Evolutionary conservation across 1,140 invertebrate species (phyloP).

Genomic region (Drosophila seguyi): DNA sequence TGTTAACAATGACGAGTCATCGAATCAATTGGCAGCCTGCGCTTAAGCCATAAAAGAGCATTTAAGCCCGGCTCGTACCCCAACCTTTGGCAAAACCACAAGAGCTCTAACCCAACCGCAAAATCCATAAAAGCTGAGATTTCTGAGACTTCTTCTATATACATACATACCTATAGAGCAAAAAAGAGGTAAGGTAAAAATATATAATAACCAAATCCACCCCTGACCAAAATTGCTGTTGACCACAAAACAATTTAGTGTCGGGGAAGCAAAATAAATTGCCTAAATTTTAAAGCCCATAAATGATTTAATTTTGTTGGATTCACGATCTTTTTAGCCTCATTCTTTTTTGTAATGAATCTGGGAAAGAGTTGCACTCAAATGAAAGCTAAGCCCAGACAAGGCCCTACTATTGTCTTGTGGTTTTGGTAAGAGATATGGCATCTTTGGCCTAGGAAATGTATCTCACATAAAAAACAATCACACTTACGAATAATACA

Average conservation of each 20-base stretch:
- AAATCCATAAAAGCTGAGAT: constrained; percentile 73
- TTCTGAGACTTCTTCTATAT: constrained; percentile 64
- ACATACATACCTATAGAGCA: constrained; percentile 3
- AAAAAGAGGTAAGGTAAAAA: constrained; percentile 2
- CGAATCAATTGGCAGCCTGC: constrained; percentile 69
- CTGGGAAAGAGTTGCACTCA: constrained; percentile 34
- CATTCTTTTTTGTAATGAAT: constrained; percentile 20
- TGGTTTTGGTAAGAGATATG: constrained; percentile 29
- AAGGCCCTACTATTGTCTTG: constrained; percentile 28
- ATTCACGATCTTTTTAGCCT: neutral
- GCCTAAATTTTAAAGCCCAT: constrained; percentile 46
- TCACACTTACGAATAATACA: neutral
- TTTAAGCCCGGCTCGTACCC: constrained; percentile 65
- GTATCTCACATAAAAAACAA: neutral
- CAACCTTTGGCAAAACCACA: constrained; percentile 62
- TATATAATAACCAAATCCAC: constrained; percentile 48
- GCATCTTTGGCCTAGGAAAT: constrained; percentile 18
- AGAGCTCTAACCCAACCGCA: constrained; percentile 52
- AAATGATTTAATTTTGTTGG: constrained; percentile 52
- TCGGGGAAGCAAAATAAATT: constrained; percentile 32
- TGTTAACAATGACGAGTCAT: constrained; percentile 50
- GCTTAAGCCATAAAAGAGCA: constrained; percentile 68
- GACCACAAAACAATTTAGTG: constrained; percentile 75
- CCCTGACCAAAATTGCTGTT: constrained; percentile 50
- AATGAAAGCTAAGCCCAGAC: constrained; percentile 20